These are phyloP conservation scores for Rhodinocichla rosea DNA, from an alignment of 2,113 vertebrate species.

Conservation along the genomic window DNA sequence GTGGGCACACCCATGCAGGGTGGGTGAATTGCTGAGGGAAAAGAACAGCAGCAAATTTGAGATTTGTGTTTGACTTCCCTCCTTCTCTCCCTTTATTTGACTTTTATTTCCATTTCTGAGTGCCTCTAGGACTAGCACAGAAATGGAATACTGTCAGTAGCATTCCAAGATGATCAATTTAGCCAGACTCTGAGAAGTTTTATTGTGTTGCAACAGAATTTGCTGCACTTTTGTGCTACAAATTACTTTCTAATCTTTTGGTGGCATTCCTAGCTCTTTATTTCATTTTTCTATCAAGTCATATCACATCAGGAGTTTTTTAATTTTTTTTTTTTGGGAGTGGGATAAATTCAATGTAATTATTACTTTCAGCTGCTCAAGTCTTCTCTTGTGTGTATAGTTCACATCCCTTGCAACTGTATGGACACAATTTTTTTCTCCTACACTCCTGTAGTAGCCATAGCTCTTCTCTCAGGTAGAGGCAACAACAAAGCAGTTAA, in stretches of 20 bases:
- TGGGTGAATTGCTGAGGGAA: background rate
- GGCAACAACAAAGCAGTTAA: background rate
- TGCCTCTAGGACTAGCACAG: background rate
- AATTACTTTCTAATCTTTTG: background rate
- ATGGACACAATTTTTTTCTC: background rate
- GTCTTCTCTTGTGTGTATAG: background rate
- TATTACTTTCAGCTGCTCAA: background rate
- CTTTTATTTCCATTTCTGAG: background rate
- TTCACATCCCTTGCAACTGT: background rate
- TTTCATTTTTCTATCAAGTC: background rate
- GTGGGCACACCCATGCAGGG: too few species aligned
- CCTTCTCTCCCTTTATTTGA: background rate
- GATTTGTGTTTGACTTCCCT: background rate
- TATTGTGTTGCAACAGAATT: background rate
- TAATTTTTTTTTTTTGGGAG: background rate
- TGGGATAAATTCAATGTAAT: background rate
- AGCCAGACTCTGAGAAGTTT: background rate
- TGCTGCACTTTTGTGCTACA: background rate
- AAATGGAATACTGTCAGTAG: rapidly evolving
- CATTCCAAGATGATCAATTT: background rate
- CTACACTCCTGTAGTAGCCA: rapidly evolving
- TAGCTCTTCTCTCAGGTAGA: background rate
- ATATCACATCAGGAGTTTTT: background rate
- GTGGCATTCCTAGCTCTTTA: background rate
- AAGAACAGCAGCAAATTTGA: background rate